phyloP scores from a whole-genome alignment of 1,140 invertebrate species.

The Drosophila parabipectinata region DNA sequence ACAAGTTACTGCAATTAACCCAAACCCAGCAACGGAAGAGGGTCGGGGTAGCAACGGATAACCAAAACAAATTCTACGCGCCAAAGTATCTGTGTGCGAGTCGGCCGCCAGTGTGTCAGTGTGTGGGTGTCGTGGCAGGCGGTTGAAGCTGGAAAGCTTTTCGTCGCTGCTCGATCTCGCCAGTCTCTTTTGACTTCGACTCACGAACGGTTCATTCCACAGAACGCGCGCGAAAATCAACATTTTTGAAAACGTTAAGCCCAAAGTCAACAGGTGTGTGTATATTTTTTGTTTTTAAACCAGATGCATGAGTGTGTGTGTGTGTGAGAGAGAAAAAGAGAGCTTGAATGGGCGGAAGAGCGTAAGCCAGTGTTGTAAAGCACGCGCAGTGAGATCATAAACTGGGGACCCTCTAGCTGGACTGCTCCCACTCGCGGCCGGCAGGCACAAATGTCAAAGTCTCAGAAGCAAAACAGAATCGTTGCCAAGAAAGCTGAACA shows the following conservation, averaged over 20 bases:
- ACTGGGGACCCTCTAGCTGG: slow-evolving; percentile 15
- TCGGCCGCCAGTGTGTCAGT: slow-evolving; percentile 17
- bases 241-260: not conserved
- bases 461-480: slow-evolving; percentile 58
- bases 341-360: not conserved
- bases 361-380: slow-evolving; percentile 56
- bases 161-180: slow-evolving; percentile 37
- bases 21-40: not conserved
- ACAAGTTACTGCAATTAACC: slow-evolving; percentile 43
- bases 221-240: slow-evolving; percentile 46
- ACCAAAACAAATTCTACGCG: slow-evolving; percentile 32
- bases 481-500: slow-evolving; percentile 36
- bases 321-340: slow-evolving; percentile 5
- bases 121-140: slow-evolving; percentile 66
- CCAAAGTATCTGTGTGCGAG: slow-evolving; percentile 17
- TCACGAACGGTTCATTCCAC: slow-evolving; percentile 64
- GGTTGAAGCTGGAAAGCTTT: slow-evolving; percentile 46
- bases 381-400: slow-evolving; percentile 41
- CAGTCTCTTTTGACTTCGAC: slow-evolving; percentile 63
- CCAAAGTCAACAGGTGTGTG: slow-evolving; percentile 11
- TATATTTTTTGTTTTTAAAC: slow-evolving; percentile 37
- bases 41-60: slow-evolving; percentile 20
- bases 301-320: slow-evolving; percentile 20
- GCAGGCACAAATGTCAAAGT: slow-evolving; percentile 56
- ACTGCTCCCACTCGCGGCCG: slow-evolving; percentile 46